Conservation (phyloP, 1,140 invertebrate species). For the Drosophila persimilis region DNA sequence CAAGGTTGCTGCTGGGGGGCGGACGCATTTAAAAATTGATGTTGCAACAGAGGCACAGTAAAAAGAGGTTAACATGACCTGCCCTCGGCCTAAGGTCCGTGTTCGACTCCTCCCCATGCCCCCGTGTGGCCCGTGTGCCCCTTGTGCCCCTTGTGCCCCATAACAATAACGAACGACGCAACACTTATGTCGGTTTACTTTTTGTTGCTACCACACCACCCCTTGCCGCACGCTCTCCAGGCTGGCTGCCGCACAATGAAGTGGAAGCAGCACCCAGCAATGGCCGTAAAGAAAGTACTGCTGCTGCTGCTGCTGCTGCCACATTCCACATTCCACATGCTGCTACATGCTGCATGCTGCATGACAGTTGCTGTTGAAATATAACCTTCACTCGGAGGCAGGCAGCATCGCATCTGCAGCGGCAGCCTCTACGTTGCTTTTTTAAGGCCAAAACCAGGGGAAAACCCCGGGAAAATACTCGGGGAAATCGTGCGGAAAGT, state of each 20-base stretch:
- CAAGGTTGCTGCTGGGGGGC: slow-evolving; percentile 76
- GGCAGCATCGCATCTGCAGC: not conserved
- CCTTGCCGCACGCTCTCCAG: no score
- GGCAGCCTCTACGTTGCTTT: slow-evolving; percentile 13
- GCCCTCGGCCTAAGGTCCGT: slow-evolving; percentile 31
- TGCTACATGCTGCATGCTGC: slow-evolving; percentile 9
- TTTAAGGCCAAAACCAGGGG: slow-evolving; percentile 35
- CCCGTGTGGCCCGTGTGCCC: slow-evolving; percentile 8
- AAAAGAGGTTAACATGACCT: slow-evolving; percentile 62
- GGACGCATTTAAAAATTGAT: slow-evolving; percentile 74
- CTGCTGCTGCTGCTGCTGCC: slow-evolving; percentile 10
- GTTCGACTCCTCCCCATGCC: slow-evolving; percentile 1
- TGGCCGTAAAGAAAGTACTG: slow-evolving; percentile 21
- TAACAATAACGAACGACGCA: slow-evolving; percentile 73
- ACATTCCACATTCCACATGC: slow-evolving; percentile 16
- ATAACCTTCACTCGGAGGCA: slow-evolving; percentile 4
- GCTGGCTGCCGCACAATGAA: slow-evolving; percentile 53
- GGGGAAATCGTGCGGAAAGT: no score
- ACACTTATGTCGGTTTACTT: slow-evolving; percentile 80
- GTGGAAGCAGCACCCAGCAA: slow-evolving; percentile 29
- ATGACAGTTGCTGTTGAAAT: slow-evolving; percentile 17
- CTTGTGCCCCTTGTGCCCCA: slow-evolving; percentile 28
- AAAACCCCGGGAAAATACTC: not conserved
- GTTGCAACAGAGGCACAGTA: slow-evolving; percentile 48
- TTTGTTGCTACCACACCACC: slow-evolving; percentile 9